These are phyloP conservation scores for Chanos chanos DNA, from an alignment of 2,797 vertebrate species.

Conservation along the genomic window DNA sequence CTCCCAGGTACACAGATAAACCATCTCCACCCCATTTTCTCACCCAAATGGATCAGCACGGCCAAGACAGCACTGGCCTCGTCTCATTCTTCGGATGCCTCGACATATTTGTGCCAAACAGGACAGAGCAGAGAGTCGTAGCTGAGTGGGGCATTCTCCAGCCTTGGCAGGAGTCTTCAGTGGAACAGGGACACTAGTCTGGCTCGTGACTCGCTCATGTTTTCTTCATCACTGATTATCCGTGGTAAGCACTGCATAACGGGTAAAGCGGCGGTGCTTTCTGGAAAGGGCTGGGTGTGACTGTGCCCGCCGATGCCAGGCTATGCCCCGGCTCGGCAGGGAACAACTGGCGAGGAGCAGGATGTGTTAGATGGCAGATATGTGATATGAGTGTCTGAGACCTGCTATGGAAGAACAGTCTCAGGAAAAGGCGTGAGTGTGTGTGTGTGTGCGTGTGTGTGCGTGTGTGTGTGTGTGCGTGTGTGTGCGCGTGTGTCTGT, in stretches of 20 bases:
- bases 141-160: conserved; percentile 41
- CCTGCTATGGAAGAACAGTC: too few relatives aligned
- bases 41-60: too few relatives aligned
- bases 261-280: conserved; percentile 30
- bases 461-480: too few relatives aligned
- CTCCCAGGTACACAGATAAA: too few relatives aligned
- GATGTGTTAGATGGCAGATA: conserved; percentile 12
- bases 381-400: conserved; percentile 7
- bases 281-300: conserved; percentile 40
- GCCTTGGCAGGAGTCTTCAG: conserved; percentile 36
- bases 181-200: conserved; percentile 34
- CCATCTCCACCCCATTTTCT: too few relatives aligned
- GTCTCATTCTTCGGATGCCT: not conserved
- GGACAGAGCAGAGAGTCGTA: conserved; percentile 34
- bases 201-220: conserved; percentile 7
- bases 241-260: conserved; percentile 47
- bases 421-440: too few relatives aligned
- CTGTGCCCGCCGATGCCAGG: conserved; percentile 49
- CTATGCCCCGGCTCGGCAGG: conserved; percentile 47
- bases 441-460: too few relatives aligned
- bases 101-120: conserved; percentile 5
- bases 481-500: too few relatives aligned
- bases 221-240: conserved; percentile 35
- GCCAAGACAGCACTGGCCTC: too few relatives aligned
- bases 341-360: conserved; percentile 44